Conservation (phyloP, 1,140 invertebrate genomes). For the Drosophila pseudoananassae region DNA sequence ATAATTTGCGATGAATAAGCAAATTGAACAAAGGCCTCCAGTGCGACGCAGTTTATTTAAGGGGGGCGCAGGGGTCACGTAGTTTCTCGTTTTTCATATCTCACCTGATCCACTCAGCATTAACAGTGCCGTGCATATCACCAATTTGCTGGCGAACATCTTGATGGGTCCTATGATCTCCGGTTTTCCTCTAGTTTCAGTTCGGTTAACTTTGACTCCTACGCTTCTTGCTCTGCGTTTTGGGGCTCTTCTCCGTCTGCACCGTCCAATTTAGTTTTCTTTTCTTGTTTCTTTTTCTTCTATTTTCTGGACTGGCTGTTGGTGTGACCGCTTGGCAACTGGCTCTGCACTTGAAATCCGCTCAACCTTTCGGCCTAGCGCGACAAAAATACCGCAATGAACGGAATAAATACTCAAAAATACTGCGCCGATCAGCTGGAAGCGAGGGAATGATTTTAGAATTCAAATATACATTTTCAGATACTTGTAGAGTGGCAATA, state of each 20-base stretch:
- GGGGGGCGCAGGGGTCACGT: background rate
- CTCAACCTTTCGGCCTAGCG: too few species aligned
- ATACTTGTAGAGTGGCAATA: background rate
- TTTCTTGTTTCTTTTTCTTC: slow-evolving; percentile 6
- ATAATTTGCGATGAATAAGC: slow-evolving; percentile 72
- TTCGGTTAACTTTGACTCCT: slow-evolving; percentile 7
- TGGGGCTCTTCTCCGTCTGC: slow-evolving; percentile 3
- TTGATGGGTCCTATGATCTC: slow-evolving; percentile 17
- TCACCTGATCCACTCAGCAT: slow-evolving; percentile 60
- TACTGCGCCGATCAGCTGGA: background rate
- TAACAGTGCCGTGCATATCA: slow-evolving; percentile 55
- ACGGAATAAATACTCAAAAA: background rate
- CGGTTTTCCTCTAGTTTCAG: background rate
- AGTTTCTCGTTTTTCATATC: slow-evolving; percentile 27
- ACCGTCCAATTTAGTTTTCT: slow-evolving; percentile 11
- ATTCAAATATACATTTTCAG: background rate
- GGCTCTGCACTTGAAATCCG: too few species aligned
- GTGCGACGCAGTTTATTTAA: slow-evolving; percentile 28
- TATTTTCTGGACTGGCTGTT: background rate
- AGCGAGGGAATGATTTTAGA: background rate
- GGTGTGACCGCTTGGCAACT: background rate
- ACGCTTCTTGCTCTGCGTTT: slow-evolving; percentile 7
- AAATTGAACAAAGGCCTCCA: slow-evolving; percentile 66
- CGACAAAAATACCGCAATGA: background rate
- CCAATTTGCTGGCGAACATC: slow-evolving; percentile 58